phyloP scores from a whole-genome alignment of 1,140 invertebrate genomes.

The Zophobas atratus region DNA sequence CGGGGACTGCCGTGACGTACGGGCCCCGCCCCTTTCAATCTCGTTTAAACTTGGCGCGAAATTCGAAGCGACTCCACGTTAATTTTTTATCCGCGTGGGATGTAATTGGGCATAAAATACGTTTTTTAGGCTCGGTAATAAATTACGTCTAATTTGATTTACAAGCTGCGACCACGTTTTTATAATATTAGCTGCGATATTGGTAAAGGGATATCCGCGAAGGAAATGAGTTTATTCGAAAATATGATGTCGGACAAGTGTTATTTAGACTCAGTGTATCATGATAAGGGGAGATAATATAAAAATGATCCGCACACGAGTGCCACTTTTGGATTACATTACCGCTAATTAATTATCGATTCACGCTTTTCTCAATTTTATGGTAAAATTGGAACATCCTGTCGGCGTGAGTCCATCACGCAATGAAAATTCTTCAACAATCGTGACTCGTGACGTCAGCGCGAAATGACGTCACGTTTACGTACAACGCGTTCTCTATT shows the following conservation, averaged over 20 bases:
- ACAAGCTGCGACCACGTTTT: slow-evolving; percentile 23
- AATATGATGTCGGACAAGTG: slow-evolving; percentile 6
- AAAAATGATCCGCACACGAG: background rate
- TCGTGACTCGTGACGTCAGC: background rate
- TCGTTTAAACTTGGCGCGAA: too few relatives aligned
- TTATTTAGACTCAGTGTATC: background rate
- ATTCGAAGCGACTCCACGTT: background rate
- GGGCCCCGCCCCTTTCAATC: too few relatives aligned
- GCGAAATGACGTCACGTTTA: slow-evolving; percentile 1
- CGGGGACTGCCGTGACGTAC: too few relatives aligned
- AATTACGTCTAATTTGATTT: slow-evolving; percentile 23
- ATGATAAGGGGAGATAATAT: slow-evolving; percentile 6
- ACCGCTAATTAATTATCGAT: slow-evolving; percentile 30
- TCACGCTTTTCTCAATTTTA: background rate
- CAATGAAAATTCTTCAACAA: background rate
- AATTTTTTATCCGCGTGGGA: background rate
- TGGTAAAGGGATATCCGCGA: background rate
- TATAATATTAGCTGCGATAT: background rate
- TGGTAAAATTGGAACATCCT: background rate
- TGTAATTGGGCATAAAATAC: slow-evolving; percentile 34
- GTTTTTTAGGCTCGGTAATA: slow-evolving; percentile 9
- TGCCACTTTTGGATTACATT: slow-evolving; percentile 13
- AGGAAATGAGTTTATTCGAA: background rate
- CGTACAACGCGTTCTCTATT: background rate
- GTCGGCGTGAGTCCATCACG: slow-evolving; percentile 7